phyloP scores from a whole-genome alignment of 2,888 invertebrate genomes.

The Drymonia ruficornis region DNA sequence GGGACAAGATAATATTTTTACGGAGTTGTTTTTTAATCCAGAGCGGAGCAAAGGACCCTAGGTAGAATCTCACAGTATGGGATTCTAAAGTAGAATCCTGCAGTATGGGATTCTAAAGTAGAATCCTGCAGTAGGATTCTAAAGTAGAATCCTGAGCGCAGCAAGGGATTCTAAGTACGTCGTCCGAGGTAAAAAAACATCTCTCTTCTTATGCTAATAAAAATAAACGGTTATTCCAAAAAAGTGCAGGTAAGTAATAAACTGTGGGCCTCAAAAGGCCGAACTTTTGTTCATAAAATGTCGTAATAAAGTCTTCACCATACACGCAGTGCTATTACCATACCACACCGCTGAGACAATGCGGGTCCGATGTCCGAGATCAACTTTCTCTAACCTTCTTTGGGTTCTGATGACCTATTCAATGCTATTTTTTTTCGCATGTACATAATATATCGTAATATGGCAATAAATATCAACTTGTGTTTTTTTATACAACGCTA shows the following conservation, averaged over 20 bases:
- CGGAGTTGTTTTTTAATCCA: too few species aligned
- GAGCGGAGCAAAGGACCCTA: too few species aligned
- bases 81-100: too few species aligned
- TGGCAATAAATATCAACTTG: neutral
- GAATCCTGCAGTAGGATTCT: too few species aligned
- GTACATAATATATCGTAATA: neutral
- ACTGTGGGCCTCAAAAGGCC: neutral
- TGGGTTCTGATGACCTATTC: conserved; percentile 1
- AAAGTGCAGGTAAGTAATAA: neutral
- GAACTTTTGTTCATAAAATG: neutral
- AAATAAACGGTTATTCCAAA: neutral
- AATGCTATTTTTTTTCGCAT: neutral
- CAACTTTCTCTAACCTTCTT: conserved; percentile 4
- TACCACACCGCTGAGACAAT: neutral
- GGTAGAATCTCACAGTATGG: too few species aligned
- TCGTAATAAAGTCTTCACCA: neutral
- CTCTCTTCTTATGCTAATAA: too few species aligned
- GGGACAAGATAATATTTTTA: too few species aligned
- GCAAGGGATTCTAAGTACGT: too few species aligned
- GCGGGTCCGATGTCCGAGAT: neutral
- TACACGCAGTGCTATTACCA: neutral
- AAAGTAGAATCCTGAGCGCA: too few species aligned
- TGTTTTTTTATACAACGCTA: neutral
- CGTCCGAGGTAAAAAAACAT: too few species aligned
- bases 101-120: too few species aligned